Base-by-base conservation (phyloP, 2,797 vertebrate genomes). In the Mormyrus hasselquistii region DNA sequence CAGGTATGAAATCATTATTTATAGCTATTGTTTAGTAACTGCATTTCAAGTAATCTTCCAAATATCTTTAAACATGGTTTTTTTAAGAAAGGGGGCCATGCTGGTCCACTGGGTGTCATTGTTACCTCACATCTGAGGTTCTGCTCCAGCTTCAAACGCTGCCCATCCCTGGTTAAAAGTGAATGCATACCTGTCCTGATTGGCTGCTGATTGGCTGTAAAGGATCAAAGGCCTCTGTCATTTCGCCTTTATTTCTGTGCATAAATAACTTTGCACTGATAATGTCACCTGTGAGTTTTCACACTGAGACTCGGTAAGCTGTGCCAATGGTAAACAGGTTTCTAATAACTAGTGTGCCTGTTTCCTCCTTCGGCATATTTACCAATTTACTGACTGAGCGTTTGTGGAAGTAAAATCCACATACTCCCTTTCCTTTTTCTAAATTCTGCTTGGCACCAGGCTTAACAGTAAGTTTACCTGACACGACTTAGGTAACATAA, bases 181-280 rank as follows among this genome's bases (percentile, higher is more conserved):
- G 34, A 76, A 41, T 38, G 14, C 29, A 2, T 6, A 73, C 14
- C 69, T 76, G 34, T 41, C 34, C 69, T 19, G 69, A 38, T 19
- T 76, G 34, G 19, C 19, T 82, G 41, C 29, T 34, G 29, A 34
- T 34, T 19, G 76, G 76, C 76, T 47, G 14, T 82, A 82, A 82
- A 82, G 38, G 76, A 82, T 4, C 41, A 82, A 82, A 82, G 76
- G 41, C 38, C 41, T 82, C 76, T 22, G 76, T 47, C 19, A 47
- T 82, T 47, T 19, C 3, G 41, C n/a, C 41, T 82, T 79, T 79
- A 79, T 79, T 82, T 44, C 76, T 47, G 76, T 47, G 16, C 22
- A 82, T 82, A 82, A 82, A 82, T 82, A 47, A 47, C 76, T 82
- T 47, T 22, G 19, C 76, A 82, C 76, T 82, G 76, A 82, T 82